A percentile compares a stretch with the other conserved stretches of the same genome.
Evolutionary conservation across 2,797 vertebrate species (phyloP).

Genomic region (Sebastes cheni): DNA sequence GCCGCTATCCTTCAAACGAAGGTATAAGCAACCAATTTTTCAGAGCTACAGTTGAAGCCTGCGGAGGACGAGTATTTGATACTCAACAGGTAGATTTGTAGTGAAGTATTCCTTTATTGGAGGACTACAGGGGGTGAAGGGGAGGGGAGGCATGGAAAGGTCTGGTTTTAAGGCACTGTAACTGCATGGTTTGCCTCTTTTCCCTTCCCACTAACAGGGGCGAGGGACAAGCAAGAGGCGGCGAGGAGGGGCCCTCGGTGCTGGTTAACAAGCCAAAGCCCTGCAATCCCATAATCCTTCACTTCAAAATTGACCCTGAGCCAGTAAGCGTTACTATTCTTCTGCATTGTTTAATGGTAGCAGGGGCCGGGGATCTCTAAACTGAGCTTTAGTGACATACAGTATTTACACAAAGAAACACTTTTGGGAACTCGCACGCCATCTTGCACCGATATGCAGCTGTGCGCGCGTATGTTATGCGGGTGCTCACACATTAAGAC

Average conservation of each 20-base stretch:
- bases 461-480: conserved; percentile 43
- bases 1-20: neutral
- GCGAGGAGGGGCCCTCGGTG: conserved; percentile 20
- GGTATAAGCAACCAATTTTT: neutral
- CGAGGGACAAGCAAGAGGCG: conserved; percentile 19
- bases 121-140: neutral
- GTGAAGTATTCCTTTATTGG: conserved; percentile 10
- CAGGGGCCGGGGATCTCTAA: conserved; percentile 30
- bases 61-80: neutral
- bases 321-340: conserved; percentile 39
- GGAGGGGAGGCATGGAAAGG: conserved; percentile 6
- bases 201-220: neutral
- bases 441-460: conserved; percentile 51
- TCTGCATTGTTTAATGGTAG: conserved; percentile 51
- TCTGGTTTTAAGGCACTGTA: conserved; percentile 70
- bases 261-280: conserved; percentile 35
- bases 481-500: conserved; percentile 41
- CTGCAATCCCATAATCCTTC: conserved; percentile 60
- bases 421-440: conserved; percentile 35
- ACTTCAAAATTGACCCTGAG: conserved; percentile 72
- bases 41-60: neutral
- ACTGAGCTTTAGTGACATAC: conserved; percentile 55
- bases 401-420: conserved; percentile 64
- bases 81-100: conserved; percentile 1
- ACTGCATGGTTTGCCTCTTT: conserved; percentile 39